A percentile compares a stretch with the other conserved stretches of the same genome.
Evolutionary conservation across 2,888 invertebrate genomes (phyloP).

Genomic region (Therioaphis trifolii): DNA sequence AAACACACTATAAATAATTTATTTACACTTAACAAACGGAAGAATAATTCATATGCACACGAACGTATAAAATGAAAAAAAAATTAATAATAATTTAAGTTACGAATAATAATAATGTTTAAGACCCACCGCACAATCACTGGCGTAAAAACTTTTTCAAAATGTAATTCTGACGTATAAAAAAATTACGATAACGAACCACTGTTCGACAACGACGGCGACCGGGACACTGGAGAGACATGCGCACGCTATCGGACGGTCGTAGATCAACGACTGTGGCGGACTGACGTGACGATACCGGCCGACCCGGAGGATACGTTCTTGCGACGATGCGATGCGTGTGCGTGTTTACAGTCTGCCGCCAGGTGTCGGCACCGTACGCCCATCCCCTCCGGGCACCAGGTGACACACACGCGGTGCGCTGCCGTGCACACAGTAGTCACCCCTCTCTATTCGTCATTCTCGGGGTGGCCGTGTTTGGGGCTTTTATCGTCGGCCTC

Average conservation of each 20-base stretch:
- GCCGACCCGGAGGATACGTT: slow-evolving; percentile 59
- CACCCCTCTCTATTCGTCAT: slow-evolving; percentile 6
- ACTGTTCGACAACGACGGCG: background rate
- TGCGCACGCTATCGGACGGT: slow-evolving; percentile 31
- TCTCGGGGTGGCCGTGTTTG: background rate
- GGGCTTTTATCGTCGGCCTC: background rate
- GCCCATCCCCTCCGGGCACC: slow-evolving; percentile 59
- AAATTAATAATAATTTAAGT: slow-evolving; percentile 14
- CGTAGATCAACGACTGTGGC: slow-evolving; percentile 54
- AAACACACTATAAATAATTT: background rate
- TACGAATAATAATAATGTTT: slow-evolving; percentile 5
- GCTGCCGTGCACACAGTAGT: slow-evolving; percentile 31
- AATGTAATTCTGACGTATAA: slow-evolving; percentile 6
- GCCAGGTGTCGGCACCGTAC: slow-evolving; percentile 62
- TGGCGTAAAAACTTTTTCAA: background rate
- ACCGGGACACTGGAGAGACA: background rate
- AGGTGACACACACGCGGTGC: slow-evolving; percentile 46
- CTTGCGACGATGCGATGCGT: slow-evolving; percentile 45
- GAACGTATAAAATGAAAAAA: slow-evolving; percentile 15
- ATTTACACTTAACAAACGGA: background rate
- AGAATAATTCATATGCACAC: slow-evolving; percentile 18
- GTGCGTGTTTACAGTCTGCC: slow-evolving; percentile 57
- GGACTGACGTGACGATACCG: slow-evolving; percentile 57
- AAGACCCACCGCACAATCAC: background rate
- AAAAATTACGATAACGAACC: slow-evolving; percentile 34